Base-by-base conservation (phyloP, 2,797 vertebrate species). In the Crenichthys baileyi region DNA sequence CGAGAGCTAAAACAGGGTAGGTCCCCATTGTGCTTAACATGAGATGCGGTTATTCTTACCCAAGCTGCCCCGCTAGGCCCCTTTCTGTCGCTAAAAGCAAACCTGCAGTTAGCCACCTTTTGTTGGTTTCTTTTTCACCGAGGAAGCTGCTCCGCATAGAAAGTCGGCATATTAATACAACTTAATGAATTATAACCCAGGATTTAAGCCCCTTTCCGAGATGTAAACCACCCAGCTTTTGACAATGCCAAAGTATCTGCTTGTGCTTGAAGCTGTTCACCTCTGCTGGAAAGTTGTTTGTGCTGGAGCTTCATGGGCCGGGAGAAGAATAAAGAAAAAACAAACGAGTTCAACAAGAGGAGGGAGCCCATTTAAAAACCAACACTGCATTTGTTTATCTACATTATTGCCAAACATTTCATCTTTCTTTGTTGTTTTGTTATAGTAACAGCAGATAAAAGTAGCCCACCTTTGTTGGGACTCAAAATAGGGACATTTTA, bases 1-100 rank as follows among this genome's bases (percentile, higher is more conserved):
- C 91, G 91, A 89, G 89, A 92, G 93, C 90, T 89, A 92, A 74
- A 92, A 94, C 93, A 92, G 95, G 94, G 93, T 94, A 93, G 94
- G 92, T 95, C 95, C 93, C 94, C 93, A 94, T 95, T 94, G 95
- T 95, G 91, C 92, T 93, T 94, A 60, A 90, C 93, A 93, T 95
- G 93, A 94, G 95, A 96, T 96, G 95, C 95, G 94, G 94, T 95
- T 94, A 86, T 93, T 93, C 94, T 95, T 93, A 94, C 93, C 92
- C 94, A 88, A 88, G 91, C 94, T 94, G 94, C 93, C 93, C 92
- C 91, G 91, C 93, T 94, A 94, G 95, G 95, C 95, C 95, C 93
- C 91, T 93, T 86, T 91, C 89, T 91, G 76, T 92, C 88, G 92
- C 92, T 89, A 87, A 87, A 91, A 90, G 88, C 86, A 92, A 92